Base-by-base conservation (phyloP, 2,113 vertebrate species). In the Calidris pygmaea region DNA sequence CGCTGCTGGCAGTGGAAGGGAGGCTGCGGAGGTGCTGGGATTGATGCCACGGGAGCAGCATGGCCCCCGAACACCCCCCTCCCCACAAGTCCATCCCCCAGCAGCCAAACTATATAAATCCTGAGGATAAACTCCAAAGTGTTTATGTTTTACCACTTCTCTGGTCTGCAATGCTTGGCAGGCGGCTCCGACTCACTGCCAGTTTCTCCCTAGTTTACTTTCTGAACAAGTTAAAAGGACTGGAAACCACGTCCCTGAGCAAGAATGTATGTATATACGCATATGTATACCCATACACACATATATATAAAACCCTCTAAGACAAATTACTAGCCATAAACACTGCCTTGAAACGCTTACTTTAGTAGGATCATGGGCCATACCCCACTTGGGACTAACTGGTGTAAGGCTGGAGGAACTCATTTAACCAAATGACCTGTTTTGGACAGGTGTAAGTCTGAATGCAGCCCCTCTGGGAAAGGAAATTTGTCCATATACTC, bases 131-230 rank as follows among this genome's bases (percentile, higher is more conserved):
- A 93, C 95, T 94, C 95, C 83, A 4, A 94, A 95, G 95, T 95
- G 94, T 96, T 97, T 97, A 95, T 96, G 94, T 96, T 97, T 95
- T 96, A 95, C 95, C 95, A 96, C 95, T 96, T 96, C 92, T 96
- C 76, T 73, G 93, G 91, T 90, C 89, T 96, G 95, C 75, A 3
- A 86, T 77, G 77, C 73, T 97, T 97, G 95, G 95, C 95, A 96
- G 85, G 88, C 73, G 0, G 75, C 85, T 88, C 62, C 55, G 0
- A 76, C 66, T 96, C 52, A 12, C 80, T 96, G 90, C 93, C 92
- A 95, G 94, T 79, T 97, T 96, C 80, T 95, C 91, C 68, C 68
- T 35, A 66, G 92, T 96, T 96, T 96, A 95, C 83, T 94, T 96
- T 96, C 70, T 91, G 82, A 91, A 72, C 86, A 72, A 95, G 87